phyloP scores from a whole-genome alignment of 2,797 vertebrate genomes.

The Lithobates pipiens region DNA sequence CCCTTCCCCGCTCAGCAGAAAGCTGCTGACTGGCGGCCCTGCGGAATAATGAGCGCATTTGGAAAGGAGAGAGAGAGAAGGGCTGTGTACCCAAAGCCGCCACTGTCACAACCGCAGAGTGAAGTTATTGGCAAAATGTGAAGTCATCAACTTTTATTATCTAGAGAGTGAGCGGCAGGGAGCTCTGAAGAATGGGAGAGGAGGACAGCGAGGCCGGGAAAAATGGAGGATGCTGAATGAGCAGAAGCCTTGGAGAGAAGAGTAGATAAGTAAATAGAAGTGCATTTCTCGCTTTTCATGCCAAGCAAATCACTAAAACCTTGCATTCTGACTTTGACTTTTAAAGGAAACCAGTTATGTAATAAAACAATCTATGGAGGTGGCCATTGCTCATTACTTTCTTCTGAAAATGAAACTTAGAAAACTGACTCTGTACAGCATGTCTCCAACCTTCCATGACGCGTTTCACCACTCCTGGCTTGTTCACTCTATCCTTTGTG shows the following conservation, averaged over 20 bases:
- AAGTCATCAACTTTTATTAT: slow-evolving; percentile 59
- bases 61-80: background rate
- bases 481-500: too few relatives aligned
- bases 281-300: background rate
- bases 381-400: too few relatives aligned
- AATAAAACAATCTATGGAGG: too few relatives aligned
- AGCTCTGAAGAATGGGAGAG: background rate
- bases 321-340: background rate
- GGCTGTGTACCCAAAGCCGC: slow-evolving; percentile 17
- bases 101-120: slow-evolving; percentile 14
- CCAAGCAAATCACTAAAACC: background rate
- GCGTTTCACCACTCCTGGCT: too few relatives aligned
- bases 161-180: slow-evolving; percentile 42
- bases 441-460: too few relatives aligned
- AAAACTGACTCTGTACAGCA: too few relatives aligned
- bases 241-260: background rate
- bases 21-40: slow-evolving; percentile 12
- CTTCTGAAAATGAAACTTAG: too few relatives aligned
- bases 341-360: background rate
- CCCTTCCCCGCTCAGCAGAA: background rate
- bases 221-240: background rate
- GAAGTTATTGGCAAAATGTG: slow-evolving; percentile 49
- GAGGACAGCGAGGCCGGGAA: background rate
- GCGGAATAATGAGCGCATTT: slow-evolving; percentile 12
- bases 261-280: background rate